phyloP scores from a whole-genome alignment of 2,888 invertebrate genomes.

The Ophioninae sp. region DNA sequence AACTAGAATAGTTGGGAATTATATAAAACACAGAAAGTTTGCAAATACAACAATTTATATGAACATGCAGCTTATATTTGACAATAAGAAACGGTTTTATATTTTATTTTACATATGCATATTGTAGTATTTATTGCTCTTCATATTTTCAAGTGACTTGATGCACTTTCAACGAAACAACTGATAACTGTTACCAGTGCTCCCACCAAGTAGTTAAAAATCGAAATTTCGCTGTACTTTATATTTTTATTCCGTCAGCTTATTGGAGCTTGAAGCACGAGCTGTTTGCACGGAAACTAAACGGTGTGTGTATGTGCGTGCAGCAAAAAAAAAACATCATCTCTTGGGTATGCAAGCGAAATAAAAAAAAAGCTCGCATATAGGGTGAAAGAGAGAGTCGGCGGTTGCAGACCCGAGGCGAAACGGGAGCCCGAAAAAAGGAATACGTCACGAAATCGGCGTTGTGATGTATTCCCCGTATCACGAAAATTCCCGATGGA shows the following conservation, averaged over 20 bases:
- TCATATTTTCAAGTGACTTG: too few relatives aligned
- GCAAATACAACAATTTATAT: too few relatives aligned
- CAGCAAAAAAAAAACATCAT: background rate
- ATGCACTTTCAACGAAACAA: too few relatives aligned
- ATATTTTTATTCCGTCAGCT: background rate
- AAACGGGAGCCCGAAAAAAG: conserved; percentile 35
- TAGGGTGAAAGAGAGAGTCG: background rate
- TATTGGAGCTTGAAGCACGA: background rate
- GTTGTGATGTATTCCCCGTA: conserved; percentile 15
- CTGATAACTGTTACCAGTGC: too few relatives aligned
- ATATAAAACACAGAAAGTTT: too few relatives aligned
- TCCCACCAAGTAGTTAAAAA: too few relatives aligned
- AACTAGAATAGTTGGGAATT: too few relatives aligned
- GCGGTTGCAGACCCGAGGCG: background rate
- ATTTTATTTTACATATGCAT: too few relatives aligned
- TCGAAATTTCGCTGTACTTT: background rate
- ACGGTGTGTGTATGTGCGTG: background rate
- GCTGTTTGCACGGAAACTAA: background rate
- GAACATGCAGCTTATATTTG: too few relatives aligned
- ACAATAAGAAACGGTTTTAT: too few relatives aligned
- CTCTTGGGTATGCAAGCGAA: conserved; percentile 10
- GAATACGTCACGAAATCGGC: conserved; percentile 19
- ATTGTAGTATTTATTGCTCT: too few relatives aligned
- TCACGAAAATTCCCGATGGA: conserved; percentile 23
- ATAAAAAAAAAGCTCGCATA: conserved; percentile 3